These are phyloP conservation scores for Naja naja DNA, from an alignment of 2,113 vertebrate genomes.

Conservation along the genomic window DNA sequence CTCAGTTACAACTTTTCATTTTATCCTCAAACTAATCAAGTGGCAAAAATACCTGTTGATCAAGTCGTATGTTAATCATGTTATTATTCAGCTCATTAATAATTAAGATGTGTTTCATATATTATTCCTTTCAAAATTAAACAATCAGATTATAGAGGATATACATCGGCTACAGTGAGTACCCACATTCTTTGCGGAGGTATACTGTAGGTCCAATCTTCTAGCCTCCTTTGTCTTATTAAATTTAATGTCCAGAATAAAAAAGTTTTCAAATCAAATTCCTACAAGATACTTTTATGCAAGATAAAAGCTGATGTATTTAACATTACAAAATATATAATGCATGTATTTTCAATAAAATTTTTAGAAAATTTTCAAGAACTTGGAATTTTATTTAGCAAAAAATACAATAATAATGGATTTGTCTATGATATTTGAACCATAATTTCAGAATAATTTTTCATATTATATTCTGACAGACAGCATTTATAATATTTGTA, in stretches of 20 bases:
- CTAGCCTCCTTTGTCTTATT: conserved; percentile 59
- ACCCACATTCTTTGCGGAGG: conserved; percentile 28
- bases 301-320: conserved; percentile 62
- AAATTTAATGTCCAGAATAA: conserved; percentile 59
- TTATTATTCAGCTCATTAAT: not conserved
- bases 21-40: not conserved
- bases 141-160: conserved; percentile 56
- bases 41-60: not conserved
- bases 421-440: conserved; percentile 44
- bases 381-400: conserved; percentile 56
- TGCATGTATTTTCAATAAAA: conserved; percentile 56
- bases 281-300: conserved; percentile 56
- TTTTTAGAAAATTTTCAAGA: conserved; percentile 60
- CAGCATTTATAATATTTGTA: conserved; percentile 18
- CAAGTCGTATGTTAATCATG: not conserved
- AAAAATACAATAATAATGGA: conserved; percentile 56
- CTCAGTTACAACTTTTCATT: not conserved
- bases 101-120: not conserved
- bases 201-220: conserved; percentile 19
- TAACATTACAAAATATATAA: conserved; percentile 57
- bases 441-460: conserved; percentile 53
- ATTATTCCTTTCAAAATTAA: conserved; percentile 56
- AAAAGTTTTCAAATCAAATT: conserved; percentile 56
- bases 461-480: conserved; percentile 28
- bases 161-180: conserved; percentile 42